Base-by-base conservation (phyloP, 2,797 vertebrate species). In the Poeciliopsis infans region DNA sequence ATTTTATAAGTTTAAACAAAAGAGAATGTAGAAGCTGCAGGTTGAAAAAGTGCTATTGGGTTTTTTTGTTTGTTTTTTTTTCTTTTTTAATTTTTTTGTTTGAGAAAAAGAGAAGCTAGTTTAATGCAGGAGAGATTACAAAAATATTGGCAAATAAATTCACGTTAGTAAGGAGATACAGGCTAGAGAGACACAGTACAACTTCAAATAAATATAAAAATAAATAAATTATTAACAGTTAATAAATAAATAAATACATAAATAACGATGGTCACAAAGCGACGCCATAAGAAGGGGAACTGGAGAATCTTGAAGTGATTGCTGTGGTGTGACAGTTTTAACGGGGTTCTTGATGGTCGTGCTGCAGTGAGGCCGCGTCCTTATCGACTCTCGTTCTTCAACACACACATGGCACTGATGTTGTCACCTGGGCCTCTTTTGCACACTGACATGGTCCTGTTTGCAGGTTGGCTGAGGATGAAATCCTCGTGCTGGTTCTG, bases 241-340 rank as follows among this genome's bases (percentile, higher is more conserved):
- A 95, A 95, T 95, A 95, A 96, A 96, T 96, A 96, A 96, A 96
- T 96, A 96, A 96, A 96, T 96, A 96, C 89, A 96, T 96, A 96
- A 93, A 96, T 96, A 95, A 94, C 90, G 95, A 71, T 86, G 80
- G 88, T 89, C 87, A 85, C 90, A 83, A 90, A 90, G 86, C 89
- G 91, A 71, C 87, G 82, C 87, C 88, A 89, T 88, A 76, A 85
- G 80, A 79, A 79, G 80, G 91, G 57, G 86, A 82, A 79, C 77
- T 77, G 72, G 87, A 77, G 78, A 83, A 77, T 84, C 41, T 59
- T 84, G 83, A 83, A 61, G 71, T 84, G 75, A 89, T 92, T 66
- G 74, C 75, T 47, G 41, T 89, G 85, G 87, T 77, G 41, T 84
- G 84, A 85, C 80, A 80, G 84, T 89, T 86, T 86, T 86, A 85